A percentile compares a stretch with the other conserved stretches of the same genome.
phyloP scores from a whole-genome alignment of 2,797 vertebrate genomes.

The Myiothlypis coronata region DNA sequence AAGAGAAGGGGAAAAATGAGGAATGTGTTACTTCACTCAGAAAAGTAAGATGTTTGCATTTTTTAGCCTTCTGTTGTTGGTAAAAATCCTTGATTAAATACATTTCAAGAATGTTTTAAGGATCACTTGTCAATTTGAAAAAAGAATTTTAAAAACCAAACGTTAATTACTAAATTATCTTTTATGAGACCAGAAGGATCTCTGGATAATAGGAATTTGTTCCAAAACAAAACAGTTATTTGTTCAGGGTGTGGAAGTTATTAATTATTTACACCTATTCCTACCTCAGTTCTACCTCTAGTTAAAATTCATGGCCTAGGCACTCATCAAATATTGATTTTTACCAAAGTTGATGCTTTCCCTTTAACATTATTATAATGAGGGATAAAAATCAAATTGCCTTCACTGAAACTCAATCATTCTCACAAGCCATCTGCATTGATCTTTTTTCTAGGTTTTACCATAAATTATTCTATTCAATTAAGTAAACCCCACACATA shows the following conservation, averaged over 20 bases:
- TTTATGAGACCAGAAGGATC: constrained; percentile 46
- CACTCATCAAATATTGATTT: constrained; percentile 91
- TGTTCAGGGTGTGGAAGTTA: constrained; percentile 62
- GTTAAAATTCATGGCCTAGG: constrained; percentile 84
- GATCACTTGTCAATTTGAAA: neutral
- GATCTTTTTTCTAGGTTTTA: constrained; percentile 80
- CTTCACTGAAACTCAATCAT: constrained; percentile 75
- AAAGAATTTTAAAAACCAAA: neutral
- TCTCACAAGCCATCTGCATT: constrained; percentile 74
- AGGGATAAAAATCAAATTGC: constrained; percentile 83
- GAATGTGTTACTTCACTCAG: neutral
- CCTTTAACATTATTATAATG: constrained; percentile 83
- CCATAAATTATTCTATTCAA: constrained; percentile 86
- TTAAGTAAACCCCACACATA: constrained; percentile 81
- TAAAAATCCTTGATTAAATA: constrained; percentile 16
- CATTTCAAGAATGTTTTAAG: neutral
- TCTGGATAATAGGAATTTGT: constrained; percentile 26
- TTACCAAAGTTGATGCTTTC: constrained; percentile 75
- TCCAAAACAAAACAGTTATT: constrained; percentile 66
- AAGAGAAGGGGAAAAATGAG: neutral
- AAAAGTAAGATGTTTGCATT: neutral
- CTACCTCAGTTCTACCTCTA: constrained; percentile 76
- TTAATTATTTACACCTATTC: constrained; percentile 84
- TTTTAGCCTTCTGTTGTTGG: neutral
- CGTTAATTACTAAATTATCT: constrained; percentile 64